Conservation (phyloP, 2,113 vertebrate species). For the Geococcyx californianus region DNA sequence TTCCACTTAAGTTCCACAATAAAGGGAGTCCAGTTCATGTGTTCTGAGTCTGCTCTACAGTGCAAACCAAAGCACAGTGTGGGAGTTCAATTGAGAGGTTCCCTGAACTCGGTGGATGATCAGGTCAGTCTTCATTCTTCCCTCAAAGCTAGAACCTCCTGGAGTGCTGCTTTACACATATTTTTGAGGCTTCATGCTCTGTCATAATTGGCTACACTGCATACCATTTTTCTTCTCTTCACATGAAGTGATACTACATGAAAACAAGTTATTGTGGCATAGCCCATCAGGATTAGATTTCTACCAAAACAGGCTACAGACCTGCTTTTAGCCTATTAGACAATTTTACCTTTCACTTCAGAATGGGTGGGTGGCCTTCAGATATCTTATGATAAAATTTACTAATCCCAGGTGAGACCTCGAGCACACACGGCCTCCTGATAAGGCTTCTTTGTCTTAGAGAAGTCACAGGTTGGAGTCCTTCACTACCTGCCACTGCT, state of each 20-base stretch:
- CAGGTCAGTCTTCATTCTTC: not conserved
- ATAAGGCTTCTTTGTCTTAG: not conserved
- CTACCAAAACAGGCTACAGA: not conserved
- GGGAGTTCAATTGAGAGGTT: not conserved
- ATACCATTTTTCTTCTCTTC: not conserved
- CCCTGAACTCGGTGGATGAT: not conserved
- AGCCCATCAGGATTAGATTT: not conserved
- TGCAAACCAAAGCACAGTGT: not conserved
- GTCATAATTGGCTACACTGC: not conserved
- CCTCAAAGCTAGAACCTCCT: not conserved
- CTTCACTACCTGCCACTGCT: not conserved
- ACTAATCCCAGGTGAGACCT: not conserved
- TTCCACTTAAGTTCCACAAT: not conserved
- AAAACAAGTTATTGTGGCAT: not conserved
- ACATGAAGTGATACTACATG: not conserved
- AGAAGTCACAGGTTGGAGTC: not conserved
- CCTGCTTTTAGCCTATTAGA: not conserved
- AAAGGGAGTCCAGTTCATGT: not conserved
- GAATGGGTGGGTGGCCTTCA: not conserved
- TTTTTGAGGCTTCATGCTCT: not conserved
- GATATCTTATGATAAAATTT: not conserved
- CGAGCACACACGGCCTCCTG: rapidly evolving
- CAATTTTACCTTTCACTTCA: not conserved
- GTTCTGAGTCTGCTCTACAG: not conserved
- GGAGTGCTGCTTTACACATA: rapidly evolving